Conservation (phyloP, 2,888 invertebrate genomes). For the Lacanobia wlatinum region DNA sequence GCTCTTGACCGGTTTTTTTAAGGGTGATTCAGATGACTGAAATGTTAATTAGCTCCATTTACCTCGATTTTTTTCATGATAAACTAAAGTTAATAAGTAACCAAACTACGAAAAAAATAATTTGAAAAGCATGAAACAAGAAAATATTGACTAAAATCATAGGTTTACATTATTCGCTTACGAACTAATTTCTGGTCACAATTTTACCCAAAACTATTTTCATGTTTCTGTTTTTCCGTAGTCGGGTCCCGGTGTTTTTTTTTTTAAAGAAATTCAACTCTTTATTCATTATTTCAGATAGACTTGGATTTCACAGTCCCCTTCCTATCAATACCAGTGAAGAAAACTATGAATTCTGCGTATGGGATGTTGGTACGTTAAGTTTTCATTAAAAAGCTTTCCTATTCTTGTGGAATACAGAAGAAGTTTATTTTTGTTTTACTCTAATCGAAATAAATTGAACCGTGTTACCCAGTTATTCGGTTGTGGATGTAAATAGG, state of each 20-base stretch:
- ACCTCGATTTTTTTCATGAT: background rate
- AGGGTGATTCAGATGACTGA: too few species aligned
- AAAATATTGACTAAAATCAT: too few species aligned
- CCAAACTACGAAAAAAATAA: background rate
- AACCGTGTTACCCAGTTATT: too few species aligned
- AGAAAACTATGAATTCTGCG: conserved; percentile 85
- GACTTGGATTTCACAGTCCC: conserved; percentile 92
- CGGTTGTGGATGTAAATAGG: too few species aligned
- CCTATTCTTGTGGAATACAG: too few species aligned
- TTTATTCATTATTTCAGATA: conserved; percentile 86
- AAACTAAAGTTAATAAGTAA: background rate
- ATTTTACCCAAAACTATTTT: too few species aligned
- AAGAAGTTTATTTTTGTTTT: background rate
- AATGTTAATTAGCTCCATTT: background rate
- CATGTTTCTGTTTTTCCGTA: background rate
- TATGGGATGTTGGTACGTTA: conserved; percentile 70
- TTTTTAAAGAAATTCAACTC: too few species aligned
- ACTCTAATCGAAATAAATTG: background rate
- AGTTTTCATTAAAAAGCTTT: background rate
- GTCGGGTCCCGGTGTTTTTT: background rate
- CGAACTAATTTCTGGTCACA: too few species aligned
- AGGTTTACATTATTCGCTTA: too few species aligned
- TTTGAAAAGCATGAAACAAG: too few species aligned
- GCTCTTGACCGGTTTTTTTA: too few species aligned
- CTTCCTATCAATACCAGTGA: conserved; percentile 92